Conservation (phyloP, 2,888 invertebrate genomes). For the Zootermopsis nevadensis region DNA sequence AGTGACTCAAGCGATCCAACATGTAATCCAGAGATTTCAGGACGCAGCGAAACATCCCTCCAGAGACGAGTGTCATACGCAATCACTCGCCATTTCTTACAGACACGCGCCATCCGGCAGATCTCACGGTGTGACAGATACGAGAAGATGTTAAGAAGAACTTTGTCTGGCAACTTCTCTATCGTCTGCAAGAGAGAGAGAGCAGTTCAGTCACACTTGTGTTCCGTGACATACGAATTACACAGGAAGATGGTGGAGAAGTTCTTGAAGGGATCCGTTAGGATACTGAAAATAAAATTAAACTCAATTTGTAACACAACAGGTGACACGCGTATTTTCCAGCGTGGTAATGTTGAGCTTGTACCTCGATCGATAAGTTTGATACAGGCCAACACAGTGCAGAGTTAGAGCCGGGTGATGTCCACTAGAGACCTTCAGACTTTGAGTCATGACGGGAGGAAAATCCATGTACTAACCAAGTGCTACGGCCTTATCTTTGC, state of each 20-base stretch:
- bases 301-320: too few relatives aligned
- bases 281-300: too few relatives aligned
- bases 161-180: conserved; percentile 97
- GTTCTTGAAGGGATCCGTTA: too few relatives aligned
- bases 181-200: conserved; percentile 76
- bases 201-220: conserved; percentile 54
- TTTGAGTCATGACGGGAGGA: too few relatives aligned
- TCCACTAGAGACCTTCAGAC: too few relatives aligned
- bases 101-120: conserved; percentile 92
- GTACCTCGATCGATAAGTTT: too few relatives aligned
- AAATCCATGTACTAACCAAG: too few relatives aligned
- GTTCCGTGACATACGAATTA: neutral
- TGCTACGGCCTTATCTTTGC: too few relatives aligned
- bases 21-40: conserved; percentile 95
- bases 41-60: conserved; percentile 95
- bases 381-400: too few relatives aligned
- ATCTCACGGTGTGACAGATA: conserved; percentile 95
- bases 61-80: conserved; percentile 96
- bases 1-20: conserved; percentile 90
- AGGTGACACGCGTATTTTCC: too few relatives aligned
- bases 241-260: neutral
- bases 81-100: conserved; percentile 95
- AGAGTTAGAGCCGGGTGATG: too few relatives aligned
- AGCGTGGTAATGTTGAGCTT: too few relatives aligned
- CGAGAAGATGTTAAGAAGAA: conserved; percentile 92